Base-by-base conservation (phyloP, 1,140 invertebrate species). In the Eciton burchellii region DNA sequence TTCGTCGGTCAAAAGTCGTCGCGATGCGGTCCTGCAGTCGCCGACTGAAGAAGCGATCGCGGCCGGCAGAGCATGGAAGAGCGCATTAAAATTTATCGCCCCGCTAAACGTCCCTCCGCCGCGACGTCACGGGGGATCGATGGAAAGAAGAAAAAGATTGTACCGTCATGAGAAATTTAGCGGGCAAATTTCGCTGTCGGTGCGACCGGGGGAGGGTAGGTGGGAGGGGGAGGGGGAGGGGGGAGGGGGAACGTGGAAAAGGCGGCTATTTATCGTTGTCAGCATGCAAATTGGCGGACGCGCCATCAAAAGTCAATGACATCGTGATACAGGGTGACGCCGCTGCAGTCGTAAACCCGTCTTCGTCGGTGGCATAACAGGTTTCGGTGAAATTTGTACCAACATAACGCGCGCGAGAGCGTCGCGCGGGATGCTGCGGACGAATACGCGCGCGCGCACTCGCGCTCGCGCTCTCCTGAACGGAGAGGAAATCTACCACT, bases 361-460 rank as follows among this genome's bases (percentile, higher is more conserved):
- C 86, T 85, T 71, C 72, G 52, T 83, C 86, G 85, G 82, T 79
- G 83, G 83, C 86, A 85, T 88, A 88, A 88, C 87, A 83, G 86
- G 86, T 88, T 88, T 88, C 79, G 86, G 83, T 88, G 85, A 88
- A 88, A 87, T 88, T 88, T 76, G 85, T 68, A 87, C 82, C 81
- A 71, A 87, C 82, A 86, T 83, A 72, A 66, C 68, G 57, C 12
- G n/a, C 21, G 24, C 21, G 21, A 62, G 59, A 62, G 59, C 29
- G n/a, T 54, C 2, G n/a, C 6, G n/a, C 19, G 41, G 19, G 8
- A 65, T 29, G 35, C 14, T 43, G 24, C 82, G 52, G 11, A n/a
- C 49, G 49, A 16, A 14, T 19, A 41, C n/a, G 49, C 54, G 11
- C 68, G 57, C 86, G 63, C 63, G 70, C 83, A 54, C 70, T n/a